These are phyloP conservation scores for Chirona hameri DNA, from an alignment of 2,888 invertebrate genomes.

Conservation along the genomic window DNA sequence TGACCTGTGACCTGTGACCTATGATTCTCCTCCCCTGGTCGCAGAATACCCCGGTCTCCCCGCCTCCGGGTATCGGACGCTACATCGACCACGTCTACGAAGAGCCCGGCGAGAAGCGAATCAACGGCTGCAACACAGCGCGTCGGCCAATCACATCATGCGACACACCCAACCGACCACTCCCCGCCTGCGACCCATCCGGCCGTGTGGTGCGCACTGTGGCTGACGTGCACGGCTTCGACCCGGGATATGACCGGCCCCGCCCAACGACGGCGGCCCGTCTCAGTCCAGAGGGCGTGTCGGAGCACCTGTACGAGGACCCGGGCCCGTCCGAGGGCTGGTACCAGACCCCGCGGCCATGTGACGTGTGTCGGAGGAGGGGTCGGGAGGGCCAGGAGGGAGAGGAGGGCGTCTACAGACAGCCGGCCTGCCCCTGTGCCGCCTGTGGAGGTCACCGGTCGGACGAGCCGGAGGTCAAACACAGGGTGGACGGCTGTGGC, in stretches of 20 bases:
- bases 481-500: slow-evolving; percentile 3
- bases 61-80: not conserved
- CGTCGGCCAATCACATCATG: not conserved
- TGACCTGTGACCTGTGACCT: too few species aligned
- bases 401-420: not conserved
- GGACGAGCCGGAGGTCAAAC: not conserved
- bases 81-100: slow-evolving; percentile 25
- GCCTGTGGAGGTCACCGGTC: not conserved
- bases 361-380: not conserved
- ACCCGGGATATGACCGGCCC: slow-evolving; percentile 7
- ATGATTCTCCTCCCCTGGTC: too few species aligned
- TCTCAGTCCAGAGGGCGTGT: not conserved
- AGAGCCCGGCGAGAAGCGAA: not conserved
- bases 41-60: too few species aligned
- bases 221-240: not conserved
- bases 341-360: not conserved
- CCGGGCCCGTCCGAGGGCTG: slow-evolving; percentile 10
- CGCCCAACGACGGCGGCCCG: not conserved
- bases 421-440: not conserved
- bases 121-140: not conserved
- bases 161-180: not conserved
- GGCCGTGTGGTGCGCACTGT: not conserved
- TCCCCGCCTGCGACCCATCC: not conserved
- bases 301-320: slow-evolving; percentile 3
- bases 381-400: not conserved